Conservation (phyloP, 2,113 vertebrate species). For the Numenius arquata region DNA sequence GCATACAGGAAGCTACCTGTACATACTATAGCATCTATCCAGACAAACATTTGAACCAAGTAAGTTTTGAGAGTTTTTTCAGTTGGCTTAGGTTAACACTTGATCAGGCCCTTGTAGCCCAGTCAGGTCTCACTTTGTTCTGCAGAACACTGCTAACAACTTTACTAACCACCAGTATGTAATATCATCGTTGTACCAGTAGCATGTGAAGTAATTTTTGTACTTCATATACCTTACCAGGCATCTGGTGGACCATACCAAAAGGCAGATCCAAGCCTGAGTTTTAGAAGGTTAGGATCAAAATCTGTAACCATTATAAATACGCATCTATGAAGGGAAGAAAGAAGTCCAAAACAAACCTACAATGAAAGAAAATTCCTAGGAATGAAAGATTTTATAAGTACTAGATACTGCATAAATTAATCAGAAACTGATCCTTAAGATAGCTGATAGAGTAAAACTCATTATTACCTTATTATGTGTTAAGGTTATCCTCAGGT, state of each 20-base stretch:
- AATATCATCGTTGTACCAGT: background rate
- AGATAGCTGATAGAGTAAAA: background rate
- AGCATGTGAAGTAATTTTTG: background rate
- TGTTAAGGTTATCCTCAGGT: slow-evolving; percentile 84
- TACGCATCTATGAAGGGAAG: background rate
- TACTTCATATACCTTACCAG: background rate
- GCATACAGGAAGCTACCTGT: background rate
- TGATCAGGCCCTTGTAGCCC: accelerated
- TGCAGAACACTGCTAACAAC: background rate
- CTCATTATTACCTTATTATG: slow-evolving; percentile 87
- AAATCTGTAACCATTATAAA: background rate
- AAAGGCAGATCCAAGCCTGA: background rate
- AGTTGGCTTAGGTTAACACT: background rate
- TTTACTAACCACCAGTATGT: background rate
- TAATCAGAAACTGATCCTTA: background rate
- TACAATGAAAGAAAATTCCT: background rate
- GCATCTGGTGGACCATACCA: background rate
- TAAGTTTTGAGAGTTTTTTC: background rate
- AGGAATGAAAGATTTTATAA: background rate
- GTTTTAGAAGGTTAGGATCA: background rate
- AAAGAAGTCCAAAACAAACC: background rate
- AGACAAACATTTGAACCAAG: accelerated
- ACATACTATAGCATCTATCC: background rate
- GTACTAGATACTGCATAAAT: background rate
- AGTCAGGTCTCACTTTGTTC: background rate